phyloP scores from a whole-genome alignment of 53 echinoderm and acorn worm genomes.

The Arbacia lixula region DNA sequence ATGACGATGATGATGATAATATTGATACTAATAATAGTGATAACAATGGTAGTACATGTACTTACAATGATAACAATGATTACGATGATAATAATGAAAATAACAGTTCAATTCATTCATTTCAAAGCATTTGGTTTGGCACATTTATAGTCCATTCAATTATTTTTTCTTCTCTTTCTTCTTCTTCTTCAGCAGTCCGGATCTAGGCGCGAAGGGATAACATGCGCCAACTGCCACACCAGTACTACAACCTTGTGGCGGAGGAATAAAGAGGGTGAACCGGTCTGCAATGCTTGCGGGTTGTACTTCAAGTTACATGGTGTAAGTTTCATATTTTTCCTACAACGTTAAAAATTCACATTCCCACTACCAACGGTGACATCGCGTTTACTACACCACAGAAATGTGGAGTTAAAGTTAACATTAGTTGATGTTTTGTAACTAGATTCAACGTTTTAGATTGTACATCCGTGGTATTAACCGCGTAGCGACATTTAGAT shows the following conservation, averaged over 20 bases:
- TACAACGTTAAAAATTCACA: no score
- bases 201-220: slow-evolving; percentile 90
- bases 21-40: not conserved
- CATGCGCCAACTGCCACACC: slow-evolving; percentile 91
- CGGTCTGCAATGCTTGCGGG: slow-evolving; percentile 96
- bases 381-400: no score
- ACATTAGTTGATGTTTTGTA: no score
- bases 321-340: slow-evolving; percentile 75
- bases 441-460: no score
- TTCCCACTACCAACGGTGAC: no score
- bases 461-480: no score
- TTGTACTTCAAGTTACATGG: slow-evolving; percentile 90
- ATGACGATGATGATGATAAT: not conserved
- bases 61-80: not conserved
- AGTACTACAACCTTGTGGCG: slow-evolving; percentile 93
- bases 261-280: slow-evolving; percentile 95
- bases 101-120: not conserved
- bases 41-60: not conserved
- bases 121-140: no score
- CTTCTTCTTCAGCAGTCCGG: slow-evolving; percentile 75
- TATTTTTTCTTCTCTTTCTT: not conserved
- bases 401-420: no score
- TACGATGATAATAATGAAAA: not conserved
- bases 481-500: no score
- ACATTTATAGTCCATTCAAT: no score